A percentile compares a stretch with the other conserved stretches of the same genome.
Conservation (phyloP, 1,140 invertebrate species). For the Cotesia typhae region DNA sequence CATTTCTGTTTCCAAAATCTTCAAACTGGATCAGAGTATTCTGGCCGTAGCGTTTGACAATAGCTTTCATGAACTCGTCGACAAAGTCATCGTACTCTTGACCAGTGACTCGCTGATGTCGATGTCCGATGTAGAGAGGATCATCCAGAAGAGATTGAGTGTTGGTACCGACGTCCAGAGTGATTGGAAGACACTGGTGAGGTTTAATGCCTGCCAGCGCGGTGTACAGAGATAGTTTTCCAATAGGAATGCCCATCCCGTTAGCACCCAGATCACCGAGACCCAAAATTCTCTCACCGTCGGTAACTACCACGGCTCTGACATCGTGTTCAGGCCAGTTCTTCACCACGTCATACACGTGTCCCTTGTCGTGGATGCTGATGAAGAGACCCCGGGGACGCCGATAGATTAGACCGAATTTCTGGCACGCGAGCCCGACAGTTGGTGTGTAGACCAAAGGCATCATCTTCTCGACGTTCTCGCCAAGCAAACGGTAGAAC, state of each 20-base stretch:
- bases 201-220: conserved; percentile 92
- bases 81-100: conserved; percentile 90
- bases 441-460: conserved; percentile 93
- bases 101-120: conserved; percentile 83
- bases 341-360: conserved; percentile 84
- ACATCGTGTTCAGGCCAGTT: conserved; percentile 92
- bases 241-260: conserved; percentile 94
- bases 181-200: conserved; percentile 86
- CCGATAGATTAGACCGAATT: conserved; percentile 93
- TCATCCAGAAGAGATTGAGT: conserved; percentile 85
- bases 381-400: conserved; percentile 94
- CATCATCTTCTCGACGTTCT: conserved; percentile 90
- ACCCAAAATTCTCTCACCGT: conserved; percentile 92
- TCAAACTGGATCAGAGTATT: conserved; percentile 92
- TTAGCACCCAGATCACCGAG: conserved; percentile 93
- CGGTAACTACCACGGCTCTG: conserved; percentile 91
- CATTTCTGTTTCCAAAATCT: conserved; percentile 93
- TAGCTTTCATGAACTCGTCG: conserved; percentile 97
- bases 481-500: conserved; percentile 90
- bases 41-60: conserved; percentile 83
- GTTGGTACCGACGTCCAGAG: conserved; percentile 93
- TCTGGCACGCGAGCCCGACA: conserved; percentile 93
- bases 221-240: conserved; percentile 91
- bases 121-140: conserved; percentile 90
- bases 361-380: conserved; percentile 94